Percentiles rank a stretch among this genome's conserved stretches.
phyloP scores from a whole-genome alignment of 1,140 invertebrate genomes.

The Oryctes rhinoceros region DNA sequence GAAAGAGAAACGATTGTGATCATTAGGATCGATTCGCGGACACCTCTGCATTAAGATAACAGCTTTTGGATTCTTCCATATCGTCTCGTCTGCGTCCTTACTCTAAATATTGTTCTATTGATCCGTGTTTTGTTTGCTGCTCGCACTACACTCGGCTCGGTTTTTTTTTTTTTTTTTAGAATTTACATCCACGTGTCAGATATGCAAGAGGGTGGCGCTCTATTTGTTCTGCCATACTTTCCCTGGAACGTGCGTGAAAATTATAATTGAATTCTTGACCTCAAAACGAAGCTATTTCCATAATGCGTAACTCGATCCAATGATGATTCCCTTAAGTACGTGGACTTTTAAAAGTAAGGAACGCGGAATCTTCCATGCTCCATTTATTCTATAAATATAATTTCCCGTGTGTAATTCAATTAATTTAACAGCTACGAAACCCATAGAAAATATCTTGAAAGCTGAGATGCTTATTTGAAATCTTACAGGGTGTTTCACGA shows the following conservation, averaged over 20 bases:
- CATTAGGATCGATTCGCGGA: constrained; percentile 17
- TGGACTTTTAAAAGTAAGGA: no score
- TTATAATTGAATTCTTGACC: constrained; percentile 20
- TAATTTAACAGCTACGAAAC: no score
- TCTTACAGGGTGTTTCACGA: no score
- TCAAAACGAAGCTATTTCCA: not conserved
- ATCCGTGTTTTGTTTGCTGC: constrained; percentile 33
- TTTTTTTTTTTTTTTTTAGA: not conserved
- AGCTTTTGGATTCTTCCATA: constrained; percentile 34
- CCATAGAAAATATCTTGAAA: no score
- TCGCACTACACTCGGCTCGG: not conserved
- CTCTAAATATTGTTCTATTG: constrained; percentile 19
- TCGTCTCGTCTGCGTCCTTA: constrained; percentile 23
- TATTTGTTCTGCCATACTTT: not conserved
- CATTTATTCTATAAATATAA: no score
- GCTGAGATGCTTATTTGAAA: no score
- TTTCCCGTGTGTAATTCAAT: no score
- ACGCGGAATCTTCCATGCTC: no score
- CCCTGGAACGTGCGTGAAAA: not conserved
- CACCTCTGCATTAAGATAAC: constrained; percentile 32
- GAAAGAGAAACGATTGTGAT: not conserved
- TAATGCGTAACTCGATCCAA: not conserved
- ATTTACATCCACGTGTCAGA: constrained; percentile 22
- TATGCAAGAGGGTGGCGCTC: not conserved
- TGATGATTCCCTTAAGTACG: no score